Base-by-base conservation (phyloP, 2,888 invertebrate genomes). In the Eulithis prunata region DNA sequence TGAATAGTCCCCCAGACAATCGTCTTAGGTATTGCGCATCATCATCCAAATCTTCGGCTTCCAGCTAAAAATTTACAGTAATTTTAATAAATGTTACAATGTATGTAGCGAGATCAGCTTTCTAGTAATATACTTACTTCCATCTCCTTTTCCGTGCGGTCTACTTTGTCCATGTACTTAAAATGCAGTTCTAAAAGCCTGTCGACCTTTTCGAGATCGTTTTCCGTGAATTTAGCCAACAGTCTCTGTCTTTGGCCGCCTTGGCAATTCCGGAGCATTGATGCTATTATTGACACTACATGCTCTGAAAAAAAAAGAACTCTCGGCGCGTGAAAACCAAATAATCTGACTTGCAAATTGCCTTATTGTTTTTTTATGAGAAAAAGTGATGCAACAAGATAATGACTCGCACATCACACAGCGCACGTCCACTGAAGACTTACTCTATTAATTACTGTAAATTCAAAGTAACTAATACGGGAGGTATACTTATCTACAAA, bases 181-280 rank as follows among this genome's bases (percentile, higher is more conserved):
- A 99, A 98, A 90, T 99, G 99, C 70, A 99, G 91, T 87, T 99
- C 99, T 84, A 99, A 94, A 52, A 99, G 93, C 69, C 99, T 93
- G 87, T 99, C 99, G 0, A 99, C 98, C 92, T 99, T 99, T 87
- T 99, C 99, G 78, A 98, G 97, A 86, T 99, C 99, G 82, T 99
- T 99, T 90, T 99, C 99, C 0, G 97, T 97, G 85, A 99, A 99
- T 93, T 99, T 99, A 75, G 97, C 96, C 13, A 99, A 90, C 61
- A 99, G 91, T 66, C 99, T 93, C 83, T 98, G 97, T 41, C 98
- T 94, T 79, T 99, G 99, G 6, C 97, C 95, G 1, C 98, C 98
- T 77, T 96, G 96, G 83, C 99, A 98, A 85, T 99, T 98, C 69
- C 97, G 95, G 71, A 99, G 88, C 96, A 99, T 97, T 45, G 98